Evolutionary conservation across 2,113 vertebrate species (phyloP).

Genomic region (Psittacula cyanocephala): DNA sequence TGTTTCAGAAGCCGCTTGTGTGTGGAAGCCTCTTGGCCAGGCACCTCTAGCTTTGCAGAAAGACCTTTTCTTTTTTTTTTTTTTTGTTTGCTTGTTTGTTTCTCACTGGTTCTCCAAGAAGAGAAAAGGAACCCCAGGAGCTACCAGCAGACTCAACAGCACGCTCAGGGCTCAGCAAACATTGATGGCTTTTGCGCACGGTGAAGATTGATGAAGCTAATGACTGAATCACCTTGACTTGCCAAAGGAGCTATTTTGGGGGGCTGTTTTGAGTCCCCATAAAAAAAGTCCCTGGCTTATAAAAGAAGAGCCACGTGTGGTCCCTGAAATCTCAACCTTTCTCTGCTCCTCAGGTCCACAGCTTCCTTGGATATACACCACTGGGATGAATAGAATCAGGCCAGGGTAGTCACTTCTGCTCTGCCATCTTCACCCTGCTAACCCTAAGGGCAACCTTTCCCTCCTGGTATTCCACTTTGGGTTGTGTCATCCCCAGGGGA

Average conservation of each 20-base stretch:
- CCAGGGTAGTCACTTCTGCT: not conserved
- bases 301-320: not conserved
- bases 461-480: not conserved
- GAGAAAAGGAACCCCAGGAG: not conserved
- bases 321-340: not conserved
- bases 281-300: not conserved
- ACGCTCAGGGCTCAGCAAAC: not conserved
- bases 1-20: constrained; percentile 59
- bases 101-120: not conserved
- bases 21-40: constrained; percentile 51
- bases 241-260: not conserved
- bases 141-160: not conserved
- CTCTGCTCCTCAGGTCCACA: not conserved
- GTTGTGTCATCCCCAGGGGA: not conserved
- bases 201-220: not conserved
- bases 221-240: not conserved
- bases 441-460: not conserved
- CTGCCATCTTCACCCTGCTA: not conserved
- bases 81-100: not conserved
- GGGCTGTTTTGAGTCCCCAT: not conserved
- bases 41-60: constrained; percentile 20
- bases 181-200: not conserved
- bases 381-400: not conserved
- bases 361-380: not conserved
- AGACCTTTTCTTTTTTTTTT: not conserved